Percentiles rank a stretch among this genome's conserved stretches.
Conservation (phyloP, 2,113 vertebrate genomes). For the Cyanoliseus patagonus region DNA sequence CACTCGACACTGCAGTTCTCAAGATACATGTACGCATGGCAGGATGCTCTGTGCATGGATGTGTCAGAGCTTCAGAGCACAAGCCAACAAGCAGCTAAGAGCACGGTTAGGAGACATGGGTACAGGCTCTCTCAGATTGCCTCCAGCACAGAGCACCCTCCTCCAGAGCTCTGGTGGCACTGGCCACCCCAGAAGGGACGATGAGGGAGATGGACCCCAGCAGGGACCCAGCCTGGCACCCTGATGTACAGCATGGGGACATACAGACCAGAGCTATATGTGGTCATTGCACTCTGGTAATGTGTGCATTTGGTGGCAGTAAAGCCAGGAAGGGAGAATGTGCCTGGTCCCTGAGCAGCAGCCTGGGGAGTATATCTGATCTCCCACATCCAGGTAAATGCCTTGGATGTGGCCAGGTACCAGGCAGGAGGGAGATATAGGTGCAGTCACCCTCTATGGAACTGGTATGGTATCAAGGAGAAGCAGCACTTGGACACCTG, state of each 20-base stretch:
- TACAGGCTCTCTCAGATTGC: rapidly evolving
- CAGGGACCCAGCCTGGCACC: neutral
- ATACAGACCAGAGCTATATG: rapidly evolving
- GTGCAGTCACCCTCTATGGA: neutral
- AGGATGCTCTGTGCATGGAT: rapidly evolving
- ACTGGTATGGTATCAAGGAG: neutral
- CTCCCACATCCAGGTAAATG: rapidly evolving
- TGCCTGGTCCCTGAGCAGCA: rapidly evolving
- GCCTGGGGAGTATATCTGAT: neutral
- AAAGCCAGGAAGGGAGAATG: neutral
- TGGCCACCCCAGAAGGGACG: neutral
- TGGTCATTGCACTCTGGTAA: neutral
- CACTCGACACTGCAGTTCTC: neutral
- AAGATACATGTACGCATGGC: rapidly evolving
- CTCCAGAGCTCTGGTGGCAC: rapidly evolving
- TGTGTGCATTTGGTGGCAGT: rapidly evolving
- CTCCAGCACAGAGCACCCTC: neutral
- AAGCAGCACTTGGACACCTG: neutral
- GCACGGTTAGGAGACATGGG: rapidly evolving
- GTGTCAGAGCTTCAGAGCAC: neutral
- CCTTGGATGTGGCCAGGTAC: neutral
- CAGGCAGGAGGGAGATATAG: neutral
- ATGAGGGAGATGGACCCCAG: rapidly evolving
- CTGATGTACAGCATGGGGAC: neutral
- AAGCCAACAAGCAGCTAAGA: rapidly evolving